Evolutionary conservation across 2,113 vertebrate species (phyloP), one percentile per base, ranked within the genome.

Genomic region (Varanus komodoensis): DNA sequence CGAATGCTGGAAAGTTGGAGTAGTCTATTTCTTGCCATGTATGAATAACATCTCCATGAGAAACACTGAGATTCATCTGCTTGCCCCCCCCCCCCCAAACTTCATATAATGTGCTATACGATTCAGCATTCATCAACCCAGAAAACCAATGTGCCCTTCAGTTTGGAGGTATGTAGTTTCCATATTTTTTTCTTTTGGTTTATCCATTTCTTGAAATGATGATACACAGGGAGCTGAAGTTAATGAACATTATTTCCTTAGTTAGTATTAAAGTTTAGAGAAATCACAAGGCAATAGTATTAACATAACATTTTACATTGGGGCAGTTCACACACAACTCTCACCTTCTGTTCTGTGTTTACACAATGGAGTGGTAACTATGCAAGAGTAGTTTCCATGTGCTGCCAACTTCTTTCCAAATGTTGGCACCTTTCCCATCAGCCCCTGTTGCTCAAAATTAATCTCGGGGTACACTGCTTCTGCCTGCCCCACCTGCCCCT

Each of bases 161-260:
- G 32, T 54, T 74, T 78, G n/a, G 50, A 57, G 71, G n/a, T 57
- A 73, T 9, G 48, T 79, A 44, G 25, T 81, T 6, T 27, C 8
- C 77, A 3, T 48, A 82, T 38, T 50, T 64, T 54, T 82, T n/a
- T 27, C 61, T 82, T 48, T 81, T 90, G n/a, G 29, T 81, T 82
- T 8, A 71, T 68, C 12, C 23, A 52, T 27, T 19, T 71, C 54
- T 78, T 64, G n/a, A 87, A 64, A 78, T 68, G 4, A 87, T 68
- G 75, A 27, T n/a, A 23, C 15, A 25, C 17, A 80, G 25, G 29
- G 50, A 74, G 23, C 12, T 87, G 67, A 73, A n/a, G 74, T 38
- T 77, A 7, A 50, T 52, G 57, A 77, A 78, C 44, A 84, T 74
- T 78, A 88, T 84, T 14, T 89, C 61, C 81, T 82, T 71, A 54